These are phyloP conservation scores for Brachyistius frenatus DNA, from an alignment of 2,113 vertebrate genomes.

Conservation along the genomic window DNA sequence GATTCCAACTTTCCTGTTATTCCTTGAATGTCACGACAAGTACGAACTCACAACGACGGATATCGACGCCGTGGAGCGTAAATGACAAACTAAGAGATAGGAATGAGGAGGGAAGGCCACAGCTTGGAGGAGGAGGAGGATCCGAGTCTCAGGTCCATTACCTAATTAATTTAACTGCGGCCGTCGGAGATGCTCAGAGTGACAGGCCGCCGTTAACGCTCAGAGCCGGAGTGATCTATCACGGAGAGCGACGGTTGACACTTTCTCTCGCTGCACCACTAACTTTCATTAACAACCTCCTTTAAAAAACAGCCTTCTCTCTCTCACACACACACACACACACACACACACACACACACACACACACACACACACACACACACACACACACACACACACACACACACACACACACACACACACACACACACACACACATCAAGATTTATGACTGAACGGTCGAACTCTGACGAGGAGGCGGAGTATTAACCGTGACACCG, in stretches of 20 bases:
- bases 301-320: slow-evolving; percentile 46
- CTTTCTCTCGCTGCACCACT: slow-evolving; percentile 60
- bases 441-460: slow-evolving; percentile 63
- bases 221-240: slow-evolving; percentile 68
- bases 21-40: background rate
- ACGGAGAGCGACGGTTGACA: slow-evolving; percentile 50
- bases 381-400: background rate
- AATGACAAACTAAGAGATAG: slow-evolving; percentile 21
- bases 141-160: slow-evolving; percentile 61
- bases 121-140: slow-evolving; percentile 10
- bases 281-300: slow-evolving; percentile 72
- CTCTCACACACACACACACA: background rate
- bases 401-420: slow-evolving; percentile 1
- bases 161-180: slow-evolving; percentile 81
- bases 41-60: background rate
- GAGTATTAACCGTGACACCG: slow-evolving; percentile 44
- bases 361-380: slow-evolving; percentile 10
- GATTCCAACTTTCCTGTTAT: background rate
- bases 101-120: slow-evolving; percentile 52
- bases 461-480: slow-evolving; percentile 56
- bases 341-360: slow-evolving; percentile 8
- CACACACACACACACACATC: background rate
- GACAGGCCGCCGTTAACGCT: slow-evolving; percentile 63
- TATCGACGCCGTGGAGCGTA: background rate
- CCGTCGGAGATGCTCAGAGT: slow-evolving; percentile 77